Conservation (phyloP, 1,140 invertebrate genomes). For the Cotesia vestalis region DNA sequence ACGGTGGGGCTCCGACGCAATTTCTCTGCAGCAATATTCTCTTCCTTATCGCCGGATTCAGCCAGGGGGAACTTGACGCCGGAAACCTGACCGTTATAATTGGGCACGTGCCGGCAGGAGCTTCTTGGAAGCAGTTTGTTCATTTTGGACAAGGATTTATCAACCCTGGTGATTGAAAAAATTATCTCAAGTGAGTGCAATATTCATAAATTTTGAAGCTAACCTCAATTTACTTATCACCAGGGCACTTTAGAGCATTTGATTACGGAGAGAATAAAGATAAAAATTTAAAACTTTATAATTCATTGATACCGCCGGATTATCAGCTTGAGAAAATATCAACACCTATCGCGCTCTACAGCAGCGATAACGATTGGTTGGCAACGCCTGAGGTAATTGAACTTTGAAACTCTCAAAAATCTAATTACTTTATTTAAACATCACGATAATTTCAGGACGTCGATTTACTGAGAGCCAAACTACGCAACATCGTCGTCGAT, state of each 20-base stretch:
- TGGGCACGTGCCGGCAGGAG: conserved; percentile 80
- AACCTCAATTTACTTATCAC: conserved; percentile 12
- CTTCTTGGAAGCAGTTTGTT: conserved; percentile 78
- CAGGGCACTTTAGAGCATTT: conserved; percentile 58
- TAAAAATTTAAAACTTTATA: conserved; percentile 63
- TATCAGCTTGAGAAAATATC: conserved; percentile 70
- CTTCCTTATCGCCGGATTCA: conserved; percentile 70
- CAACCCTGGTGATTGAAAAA: conserved; percentile 52
- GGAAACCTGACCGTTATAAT: conserved; percentile 77
- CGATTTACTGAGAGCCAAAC: conserved; percentile 46
- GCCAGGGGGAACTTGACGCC: conserved; percentile 64
- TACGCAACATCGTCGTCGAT: conserved; percentile 56
- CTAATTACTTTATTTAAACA: conserved; percentile 13
- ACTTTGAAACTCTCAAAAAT: conserved; percentile 15
- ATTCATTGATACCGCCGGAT: conserved; percentile 67
- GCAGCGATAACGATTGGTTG: conserved; percentile 72
- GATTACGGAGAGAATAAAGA: conserved; percentile 55
- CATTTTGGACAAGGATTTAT: conserved; percentile 73
- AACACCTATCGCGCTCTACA: conserved; percentile 73
- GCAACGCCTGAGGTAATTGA: conserved; percentile 63
- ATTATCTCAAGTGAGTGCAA: neutral
- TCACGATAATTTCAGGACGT: conserved; percentile 56
- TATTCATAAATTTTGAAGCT: neutral
- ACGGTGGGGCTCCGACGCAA: conserved; percentile 61
- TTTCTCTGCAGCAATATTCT: conserved; percentile 70